Evolutionary conservation across 1,140 invertebrate species (phyloP), one percentile per base, ranked within the genome.

Genomic region (Hycleus cichorii): DNA sequence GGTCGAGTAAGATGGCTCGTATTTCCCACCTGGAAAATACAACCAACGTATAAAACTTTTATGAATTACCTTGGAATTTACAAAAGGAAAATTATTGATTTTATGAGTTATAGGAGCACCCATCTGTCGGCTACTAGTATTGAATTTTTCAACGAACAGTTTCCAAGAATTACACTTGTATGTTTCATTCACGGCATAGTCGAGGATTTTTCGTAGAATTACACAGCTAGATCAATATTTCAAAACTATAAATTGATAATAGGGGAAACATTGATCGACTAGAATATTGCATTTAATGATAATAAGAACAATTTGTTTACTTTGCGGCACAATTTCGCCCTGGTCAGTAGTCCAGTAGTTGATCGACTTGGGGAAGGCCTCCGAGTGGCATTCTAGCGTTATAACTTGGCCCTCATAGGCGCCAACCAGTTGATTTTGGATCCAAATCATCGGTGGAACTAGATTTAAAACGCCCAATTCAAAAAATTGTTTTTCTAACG

Each of bases 321-420:
- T 83, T 68, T 85, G 81, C 56, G 86, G 80, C 65, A 91, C 84
- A 62, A 89, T 90, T 69, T 89, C 85, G 50, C 86, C 86, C 32
- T 80, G 83, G 59, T 90, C 86, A 61, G 81, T 79, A 24, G 85
- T 89, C 88, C 89, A 91, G 70, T 90, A 91, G 71, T 89, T 91
- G 49, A 91, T 89, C 18, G 90, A 90, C 69, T 89, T 90, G 1
- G 91, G 90, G 78, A 83, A 91, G 1, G 90, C 90, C 72, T 93
- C 90, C 0, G 88, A 90, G 62, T 85, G 81, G 67, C 91, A 94
- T 66, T 93, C 89, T 48, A 92, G 71, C 0, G 84, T 85, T 61
- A 90, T 78, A 64, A 83, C 78, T 55, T 89, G 83, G 6, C 86
- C 87, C 56, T 87, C 75, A 26, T 83, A 82, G 4, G 86, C 88